Evolutionary conservation across 2,888 invertebrate species (phyloP).

Genomic region (Emmelina monodactyla): DNA sequence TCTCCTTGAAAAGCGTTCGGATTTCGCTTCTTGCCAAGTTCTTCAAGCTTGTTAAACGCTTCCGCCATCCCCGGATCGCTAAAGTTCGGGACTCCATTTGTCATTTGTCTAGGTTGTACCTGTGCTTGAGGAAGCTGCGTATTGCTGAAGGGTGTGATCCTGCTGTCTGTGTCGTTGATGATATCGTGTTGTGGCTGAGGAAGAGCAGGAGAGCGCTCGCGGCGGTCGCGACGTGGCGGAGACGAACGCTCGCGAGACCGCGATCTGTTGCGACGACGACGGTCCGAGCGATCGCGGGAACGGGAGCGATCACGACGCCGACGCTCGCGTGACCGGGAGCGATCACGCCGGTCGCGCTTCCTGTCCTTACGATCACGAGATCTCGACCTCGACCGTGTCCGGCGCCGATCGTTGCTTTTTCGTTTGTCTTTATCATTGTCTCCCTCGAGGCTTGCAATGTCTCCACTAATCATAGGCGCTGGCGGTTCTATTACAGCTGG

Average conservation of each 20-base stretch:
- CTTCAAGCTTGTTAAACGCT: slow-evolving; percentile 38
- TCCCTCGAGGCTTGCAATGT: slow-evolving; percentile 21
- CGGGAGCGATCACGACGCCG: slow-evolving; percentile 67
- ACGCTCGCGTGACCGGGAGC: slow-evolving; percentile 67
- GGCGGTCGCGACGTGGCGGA: slow-evolving; percentile 44
- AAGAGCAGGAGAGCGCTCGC: slow-evolving; percentile 12
- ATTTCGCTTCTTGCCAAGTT: slow-evolving; percentile 65
- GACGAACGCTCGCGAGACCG: slow-evolving; percentile 63
- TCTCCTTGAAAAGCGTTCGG: slow-evolving; percentile 64
- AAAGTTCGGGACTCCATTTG: slow-evolving; percentile 1
- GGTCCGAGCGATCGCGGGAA: slow-evolving; percentile 59
- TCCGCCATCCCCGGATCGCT: slow-evolving; percentile 19
- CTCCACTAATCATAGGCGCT: slow-evolving; percentile 35
- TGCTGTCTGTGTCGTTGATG: slow-evolving; percentile 15
- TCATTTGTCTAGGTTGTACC: not conserved
- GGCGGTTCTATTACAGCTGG: slow-evolving; percentile 57
- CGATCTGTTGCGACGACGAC: slow-evolving; percentile 58
- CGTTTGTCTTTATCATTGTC: slow-evolving; percentile 35
- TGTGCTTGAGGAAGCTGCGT: slow-evolving; percentile 1
- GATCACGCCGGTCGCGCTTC: slow-evolving; percentile 55
- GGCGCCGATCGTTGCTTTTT: slow-evolving; percentile 36
- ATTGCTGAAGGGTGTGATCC: slow-evolving; percentile 14
- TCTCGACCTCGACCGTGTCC: slow-evolving; percentile 35
- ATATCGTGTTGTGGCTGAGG: slow-evolving; percentile 18
- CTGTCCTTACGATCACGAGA: slow-evolving; percentile 48